These are phyloP conservation scores for Hypotaenidia philippensis DNA, from an alignment of 2,797 vertebrate genomes.

Conservation along the genomic window DNA sequence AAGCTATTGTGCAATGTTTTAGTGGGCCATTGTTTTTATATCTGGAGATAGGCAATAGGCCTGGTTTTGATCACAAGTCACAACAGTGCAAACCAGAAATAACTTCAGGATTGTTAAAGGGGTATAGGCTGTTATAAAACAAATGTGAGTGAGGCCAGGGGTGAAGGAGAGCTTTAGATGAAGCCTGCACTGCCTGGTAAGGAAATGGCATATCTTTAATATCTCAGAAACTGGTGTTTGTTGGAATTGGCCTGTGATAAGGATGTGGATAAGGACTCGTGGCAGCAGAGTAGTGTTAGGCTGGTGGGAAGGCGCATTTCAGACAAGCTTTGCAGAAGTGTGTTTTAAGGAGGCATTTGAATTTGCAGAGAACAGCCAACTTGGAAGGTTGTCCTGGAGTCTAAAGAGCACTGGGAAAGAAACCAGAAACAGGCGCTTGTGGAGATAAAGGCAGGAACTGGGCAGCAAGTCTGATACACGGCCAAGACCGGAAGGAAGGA, in stretches of 20 bases:
- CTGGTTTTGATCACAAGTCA: slow-evolving; percentile 72
- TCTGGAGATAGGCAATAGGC: slow-evolving; percentile 57
- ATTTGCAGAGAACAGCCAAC: not conserved
- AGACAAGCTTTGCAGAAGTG: not conserved
- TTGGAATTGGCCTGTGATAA: not conserved
- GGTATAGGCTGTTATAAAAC: slow-evolving; percentile 31
- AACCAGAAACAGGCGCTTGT: slow-evolving; percentile 32
- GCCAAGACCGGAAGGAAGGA: not conserved
- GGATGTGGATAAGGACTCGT: not conserved
- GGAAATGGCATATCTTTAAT: slow-evolving; percentile 10
- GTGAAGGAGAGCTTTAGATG: not conserved
- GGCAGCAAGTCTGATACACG: not conserved
- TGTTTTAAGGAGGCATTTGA: slow-evolving; percentile 40
- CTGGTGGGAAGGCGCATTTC: not conserved
- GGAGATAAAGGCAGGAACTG: slow-evolving; percentile 23
- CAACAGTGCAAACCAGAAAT: slow-evolving; percentile 65
- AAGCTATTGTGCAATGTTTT: not conserved
- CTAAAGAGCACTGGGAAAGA: slow-evolving; percentile 51
- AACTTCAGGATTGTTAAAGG: slow-evolving; percentile 48
- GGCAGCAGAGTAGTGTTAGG: not conserved
- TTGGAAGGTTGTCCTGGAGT: slow-evolving; percentile 43
- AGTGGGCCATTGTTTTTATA: slow-evolving; percentile 18
- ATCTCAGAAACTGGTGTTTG: not conserved
- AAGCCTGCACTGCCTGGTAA: slow-evolving; percentile 9
- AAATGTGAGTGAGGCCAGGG: slow-evolving; percentile 18